A percentile compares a stretch with the other conserved stretches of the same genome.
These are phyloP conservation scores for Notiomystis cincta DNA, from an alignment of 2,113 vertebrate species.

Conservation along the genomic window DNA sequence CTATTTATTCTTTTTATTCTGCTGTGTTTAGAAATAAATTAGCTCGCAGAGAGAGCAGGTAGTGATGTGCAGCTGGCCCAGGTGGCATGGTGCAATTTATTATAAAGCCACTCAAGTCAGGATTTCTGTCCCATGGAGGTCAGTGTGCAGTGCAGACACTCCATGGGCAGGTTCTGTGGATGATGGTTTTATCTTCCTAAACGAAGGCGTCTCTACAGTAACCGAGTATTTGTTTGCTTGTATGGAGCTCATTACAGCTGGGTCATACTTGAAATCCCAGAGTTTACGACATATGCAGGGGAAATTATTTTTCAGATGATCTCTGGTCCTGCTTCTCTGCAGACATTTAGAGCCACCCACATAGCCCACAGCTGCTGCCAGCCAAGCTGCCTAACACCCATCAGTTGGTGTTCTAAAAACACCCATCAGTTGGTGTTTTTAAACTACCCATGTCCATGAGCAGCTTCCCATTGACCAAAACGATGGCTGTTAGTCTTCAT, in stretches of 20 bases:
- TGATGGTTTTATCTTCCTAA: conserved; percentile 15
- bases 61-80: not conserved
- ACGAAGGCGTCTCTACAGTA: not conserved
- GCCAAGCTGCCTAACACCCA: not conserved
- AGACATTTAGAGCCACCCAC: conserved; percentile 11
- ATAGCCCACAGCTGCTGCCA: not conserved
- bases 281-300: not conserved
- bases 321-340: conserved; percentile 1
- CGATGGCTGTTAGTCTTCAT: not conserved
- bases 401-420: not conserved
- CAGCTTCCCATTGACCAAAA: not conserved
- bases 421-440: not conserved
- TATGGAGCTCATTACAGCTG: conserved; percentile 48
- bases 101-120: not conserved
- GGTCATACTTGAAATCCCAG: conserved; percentile 31
- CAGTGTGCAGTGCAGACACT: not conserved
- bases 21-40: not conserved
- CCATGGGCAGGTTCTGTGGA: not conserved
- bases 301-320: conserved; percentile 34
- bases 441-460: not conserved
- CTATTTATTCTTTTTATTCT: not conserved
- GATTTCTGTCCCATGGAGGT: not conserved
- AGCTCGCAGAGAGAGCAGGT: not conserved
- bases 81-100: not conserved
- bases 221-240: not conserved